These are phyloP conservation scores for Acanthococcus lagerstroemiae DNA, from an alignment of 2,888 invertebrate genomes.

Conservation along the genomic window DNA sequence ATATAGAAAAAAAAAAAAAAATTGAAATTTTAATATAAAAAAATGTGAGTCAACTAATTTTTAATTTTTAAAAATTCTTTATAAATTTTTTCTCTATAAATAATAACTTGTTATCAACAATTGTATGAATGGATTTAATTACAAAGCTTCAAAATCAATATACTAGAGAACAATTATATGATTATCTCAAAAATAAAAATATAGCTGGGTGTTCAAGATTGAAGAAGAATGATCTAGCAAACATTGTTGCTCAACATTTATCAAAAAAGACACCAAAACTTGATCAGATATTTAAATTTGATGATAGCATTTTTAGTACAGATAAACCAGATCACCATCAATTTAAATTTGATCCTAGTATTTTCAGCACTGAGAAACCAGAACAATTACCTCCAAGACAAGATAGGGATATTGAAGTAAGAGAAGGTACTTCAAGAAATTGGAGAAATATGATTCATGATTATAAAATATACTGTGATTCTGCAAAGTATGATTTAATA, in stretches of 20 bases:
- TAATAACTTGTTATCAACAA: neutral
- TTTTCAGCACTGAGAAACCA: conserved; percentile 10
- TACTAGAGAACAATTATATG: conserved; percentile 5
- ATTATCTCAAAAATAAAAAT: conserved; percentile 5
- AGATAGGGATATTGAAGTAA: conserved; percentile 19
- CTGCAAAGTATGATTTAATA: conserved; percentile 20
- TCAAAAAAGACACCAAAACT: neutral
- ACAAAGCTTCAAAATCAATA: conserved; percentile 1
- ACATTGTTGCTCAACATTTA: conserved; percentile 1
- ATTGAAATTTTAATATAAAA: neutral
- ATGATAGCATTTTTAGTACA: conserved; percentile 13
- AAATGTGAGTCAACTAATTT: conserved; percentile 1
- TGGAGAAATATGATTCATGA: conserved; percentile 21
- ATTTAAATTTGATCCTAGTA: conserved; percentile 11
- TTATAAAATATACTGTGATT: conserved; percentile 13
- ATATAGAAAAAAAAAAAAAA: neutral
- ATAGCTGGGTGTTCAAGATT: conserved; percentile 14
- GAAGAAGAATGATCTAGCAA: conserved; percentile 11
- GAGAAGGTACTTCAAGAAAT: conserved; percentile 11
- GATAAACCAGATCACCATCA: conserved; percentile 12
- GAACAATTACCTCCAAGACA: conserved; percentile 18
- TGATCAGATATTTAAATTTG: conserved; percentile 11
- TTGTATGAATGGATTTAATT: neutral
- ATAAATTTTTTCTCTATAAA: neutral
- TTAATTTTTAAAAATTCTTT: neutral